Percentiles rank a stretch among this genome's conserved stretches.
These are phyloP conservation scores for Taxidea taxus DNA, from an alignment of 2,113 vertebrate genomes.

Conservation along the genomic window DNA sequence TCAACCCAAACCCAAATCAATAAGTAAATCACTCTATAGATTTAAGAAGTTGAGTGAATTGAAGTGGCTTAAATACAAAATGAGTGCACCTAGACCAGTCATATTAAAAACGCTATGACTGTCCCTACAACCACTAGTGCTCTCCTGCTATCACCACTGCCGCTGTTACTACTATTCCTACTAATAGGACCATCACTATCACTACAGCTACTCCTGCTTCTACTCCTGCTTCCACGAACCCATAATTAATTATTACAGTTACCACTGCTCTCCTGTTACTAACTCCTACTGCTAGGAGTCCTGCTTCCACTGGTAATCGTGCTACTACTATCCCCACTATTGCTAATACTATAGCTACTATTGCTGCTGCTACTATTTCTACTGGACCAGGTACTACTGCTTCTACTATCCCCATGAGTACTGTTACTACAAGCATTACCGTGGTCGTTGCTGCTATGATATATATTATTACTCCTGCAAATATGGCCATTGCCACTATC, in stretches of 20 bases:
- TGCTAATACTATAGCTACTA: rapidly evolving
- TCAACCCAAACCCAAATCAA: neutral
- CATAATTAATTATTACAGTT: neutral
- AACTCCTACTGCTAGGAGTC: rapidly evolving
- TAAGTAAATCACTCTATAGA: neutral
- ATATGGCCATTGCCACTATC: neutral
- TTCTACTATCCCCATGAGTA: neutral
- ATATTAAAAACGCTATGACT: neutral
- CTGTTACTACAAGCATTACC: rapidly evolving
- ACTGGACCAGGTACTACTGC: rapidly evolving
- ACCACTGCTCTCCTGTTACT: neutral
- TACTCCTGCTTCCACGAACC: neutral
- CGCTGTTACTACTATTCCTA: rapidly evolving
- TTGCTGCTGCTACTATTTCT: neutral
- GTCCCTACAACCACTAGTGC: rapidly evolving
- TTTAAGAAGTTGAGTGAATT: neutral
- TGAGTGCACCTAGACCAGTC: neutral
- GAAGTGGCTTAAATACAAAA: neutral
- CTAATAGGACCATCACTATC: rapidly evolving
- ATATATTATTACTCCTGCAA: neutral
- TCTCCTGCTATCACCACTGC: neutral
- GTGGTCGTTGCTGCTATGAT: rapidly evolving
- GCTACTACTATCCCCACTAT: too few species aligned
- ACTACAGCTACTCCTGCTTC: rapidly evolving
- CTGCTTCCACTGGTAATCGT: neutral